phyloP scores from a whole-genome alignment of 2,888 invertebrate genomes.

The Graphium colonna region DNA sequence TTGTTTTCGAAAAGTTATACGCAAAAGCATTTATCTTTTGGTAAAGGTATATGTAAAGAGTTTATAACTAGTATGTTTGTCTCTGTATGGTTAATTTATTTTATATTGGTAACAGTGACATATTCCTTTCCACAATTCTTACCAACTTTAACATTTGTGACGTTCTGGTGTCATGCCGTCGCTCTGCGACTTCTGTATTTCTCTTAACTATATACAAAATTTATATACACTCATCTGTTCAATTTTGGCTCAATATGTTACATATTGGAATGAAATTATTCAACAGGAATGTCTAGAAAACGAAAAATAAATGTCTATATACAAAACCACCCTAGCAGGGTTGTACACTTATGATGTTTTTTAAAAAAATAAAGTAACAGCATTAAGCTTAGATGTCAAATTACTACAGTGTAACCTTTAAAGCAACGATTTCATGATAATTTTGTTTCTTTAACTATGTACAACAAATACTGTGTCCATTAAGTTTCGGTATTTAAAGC shows the following conservation, averaged over 20 bases:
- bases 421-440: slow-evolving; percentile 60
- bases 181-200: slow-evolving; percentile 66
- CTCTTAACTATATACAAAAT: slow-evolving; percentile 70
- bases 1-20: background rate
- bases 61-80: slow-evolving; percentile 4
- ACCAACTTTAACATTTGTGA: slow-evolving; percentile 38
- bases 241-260: slow-evolving; percentile 63
- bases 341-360: slow-evolving; percentile 30
- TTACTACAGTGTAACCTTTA: slow-evolving; percentile 48
- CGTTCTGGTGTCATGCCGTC: slow-evolving; percentile 39
- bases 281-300: slow-evolving; percentile 72
- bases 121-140: slow-evolving; percentile 49
- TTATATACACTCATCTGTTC: slow-evolving; percentile 71
- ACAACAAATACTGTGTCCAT: slow-evolving; percentile 44
- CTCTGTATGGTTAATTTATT: slow-evolving; percentile 10
- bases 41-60: background rate
- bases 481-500: slow-evolving; percentile 43
- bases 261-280: slow-evolving; percentile 69
- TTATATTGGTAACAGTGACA: slow-evolving; percentile 22
- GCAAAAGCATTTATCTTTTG: background rate
- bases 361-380: slow-evolving; percentile 53
- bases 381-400: slow-evolving; percentile 61
- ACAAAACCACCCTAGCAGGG: slow-evolving; percentile 49
- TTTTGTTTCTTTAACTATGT: slow-evolving; percentile 51
- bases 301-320: slow-evolving; percentile 51